Base-by-base conservation (phyloP, 2,113 vertebrate species). In the Mastomys natalensis region DNA sequence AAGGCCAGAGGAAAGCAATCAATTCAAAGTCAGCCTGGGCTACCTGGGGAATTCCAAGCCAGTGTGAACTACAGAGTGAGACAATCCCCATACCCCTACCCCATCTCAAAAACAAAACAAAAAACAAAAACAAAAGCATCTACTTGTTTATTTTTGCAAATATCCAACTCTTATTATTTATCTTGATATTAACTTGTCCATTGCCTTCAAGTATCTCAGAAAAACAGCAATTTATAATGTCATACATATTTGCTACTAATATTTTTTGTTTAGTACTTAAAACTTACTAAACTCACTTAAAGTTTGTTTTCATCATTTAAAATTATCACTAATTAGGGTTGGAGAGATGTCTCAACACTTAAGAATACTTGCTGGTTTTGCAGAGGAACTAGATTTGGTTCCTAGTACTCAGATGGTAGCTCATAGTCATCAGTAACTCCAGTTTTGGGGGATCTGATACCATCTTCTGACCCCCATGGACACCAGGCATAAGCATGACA, bases 291-390 rank as follows among this genome's bases (percentile, higher is more conserved):
- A 89, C 55, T 89, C 68, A 87, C 24, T 82, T 89, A 68, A 37
- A 9, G 10, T 84, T 94, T 93, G 17, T 80, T 74, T 91, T 93
- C 29, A 2, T 94, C 34, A 24, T 94, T 97, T 88, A 80, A 95
- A 95, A 80, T 68, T 82, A 84, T 92, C 73, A 40, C 15, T 88
- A 89, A 88, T 68, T 89, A 26, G 24, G 7, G 7, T 15, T 62
- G 55, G 12, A 84, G 55, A 62, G 24, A 43, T 40, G n/a, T 43
- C n/a, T 60, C 53, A 43, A 40, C 13, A 43, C 37, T 43, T 84
- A 84, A 82, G 37, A 82, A 43, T 22, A 60, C 55, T 84, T 62
- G n/a, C 80, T 40, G 7, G 7, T 85, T 58, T 85, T 64, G 21
- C 55, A 85, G 15, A 64, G 26, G 24, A 45, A 19, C 81, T 64